These are phyloP conservation scores for Mayetiola destructor DNA, from an alignment of 2,888 invertebrate genomes.

Conservation along the genomic window DNA sequence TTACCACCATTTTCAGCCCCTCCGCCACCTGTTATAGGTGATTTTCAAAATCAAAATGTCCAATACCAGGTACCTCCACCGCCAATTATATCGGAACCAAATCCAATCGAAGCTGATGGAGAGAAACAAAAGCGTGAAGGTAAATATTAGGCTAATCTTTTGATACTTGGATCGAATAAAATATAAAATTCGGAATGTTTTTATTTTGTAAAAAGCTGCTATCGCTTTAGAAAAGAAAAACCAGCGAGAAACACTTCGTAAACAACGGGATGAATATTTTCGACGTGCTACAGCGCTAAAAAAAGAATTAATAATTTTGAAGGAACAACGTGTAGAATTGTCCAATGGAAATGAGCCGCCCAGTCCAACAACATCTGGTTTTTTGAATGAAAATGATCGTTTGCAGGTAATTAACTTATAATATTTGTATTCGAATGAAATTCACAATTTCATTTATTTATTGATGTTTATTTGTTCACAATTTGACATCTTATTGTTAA, in stretches of 20 bases:
- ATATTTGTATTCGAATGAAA: neutral
- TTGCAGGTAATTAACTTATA: slow-evolving; percentile 52
- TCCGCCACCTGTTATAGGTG: neutral
- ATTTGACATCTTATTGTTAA: neutral
- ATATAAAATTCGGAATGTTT: neutral
- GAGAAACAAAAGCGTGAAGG: slow-evolving; percentile 29
- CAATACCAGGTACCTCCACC: slow-evolving; percentile 3
- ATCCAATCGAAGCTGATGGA: slow-evolving; percentile 17
- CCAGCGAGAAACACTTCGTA: slow-evolving; percentile 63
- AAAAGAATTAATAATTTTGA: slow-evolving; percentile 61
- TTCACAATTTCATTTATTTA: neutral
- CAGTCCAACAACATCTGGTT: slow-evolving; percentile 61
- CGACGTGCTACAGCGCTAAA: slow-evolving; percentile 57
- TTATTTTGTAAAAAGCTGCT: slow-evolving; percentile 35
- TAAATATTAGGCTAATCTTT: slow-evolving; percentile 21
- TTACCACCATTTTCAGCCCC: neutral
- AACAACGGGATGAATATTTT: slow-evolving; percentile 69
- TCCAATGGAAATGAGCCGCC: slow-evolving; percentile 48
- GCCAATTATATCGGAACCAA: neutral
- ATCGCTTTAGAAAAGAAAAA: slow-evolving; percentile 70
- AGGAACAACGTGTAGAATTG: slow-evolving; percentile 64
- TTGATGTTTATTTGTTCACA: neutral
- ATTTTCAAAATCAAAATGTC: too few species aligned
- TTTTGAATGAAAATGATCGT: slow-evolving; percentile 69
- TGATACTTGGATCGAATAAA: neutral